phyloP scores from a whole-genome alignment of 2,113 vertebrate genomes.

The Pterophyllum scalare region DNA sequence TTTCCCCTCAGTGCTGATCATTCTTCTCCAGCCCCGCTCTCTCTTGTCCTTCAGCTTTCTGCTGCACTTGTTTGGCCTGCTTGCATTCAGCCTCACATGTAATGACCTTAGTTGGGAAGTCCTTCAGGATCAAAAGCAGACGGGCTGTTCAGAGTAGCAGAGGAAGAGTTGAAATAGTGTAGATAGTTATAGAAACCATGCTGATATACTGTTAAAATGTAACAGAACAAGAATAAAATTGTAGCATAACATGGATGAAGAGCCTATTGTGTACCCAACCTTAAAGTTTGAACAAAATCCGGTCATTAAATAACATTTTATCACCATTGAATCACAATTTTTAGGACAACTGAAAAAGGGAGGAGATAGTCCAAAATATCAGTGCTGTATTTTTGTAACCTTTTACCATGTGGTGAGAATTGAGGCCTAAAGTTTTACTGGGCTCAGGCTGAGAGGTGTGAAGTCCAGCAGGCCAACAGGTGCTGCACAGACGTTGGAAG shows the following conservation, averaged over 20 bases:
- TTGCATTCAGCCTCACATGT: conserved; percentile 49
- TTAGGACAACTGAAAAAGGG: background rate
- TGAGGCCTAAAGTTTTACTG: conserved; percentile 20
- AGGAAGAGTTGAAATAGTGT: conserved; percentile 14
- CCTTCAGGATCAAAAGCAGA: conserved; percentile 35
- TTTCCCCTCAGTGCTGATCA: background rate
- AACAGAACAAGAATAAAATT: conserved; percentile 15
- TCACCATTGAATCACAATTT: background rate
- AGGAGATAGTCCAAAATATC: background rate
- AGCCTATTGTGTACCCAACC: background rate
- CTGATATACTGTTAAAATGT: conserved; percentile 4
- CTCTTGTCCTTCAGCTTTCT: conserved; percentile 28
- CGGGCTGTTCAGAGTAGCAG: background rate
- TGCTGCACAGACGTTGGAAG: conserved; percentile 18
- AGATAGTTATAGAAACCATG: background rate
- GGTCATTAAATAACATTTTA: background rate
- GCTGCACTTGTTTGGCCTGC: conserved; percentile 47
- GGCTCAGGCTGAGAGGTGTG: conserved; percentile 19
- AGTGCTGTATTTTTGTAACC: conserved; percentile 24
- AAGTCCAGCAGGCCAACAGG: conserved; percentile 39
- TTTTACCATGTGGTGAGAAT: conserved; percentile 18
- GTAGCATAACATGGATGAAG: background rate
- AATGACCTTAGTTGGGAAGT: conserved; percentile 24
- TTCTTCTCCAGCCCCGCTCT: background rate
- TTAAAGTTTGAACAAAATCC: background rate